These are phyloP conservation scores for Perognathus longimembris DNA, from an alignment of 2,113 vertebrate species.

Conservation along the genomic window DNA sequence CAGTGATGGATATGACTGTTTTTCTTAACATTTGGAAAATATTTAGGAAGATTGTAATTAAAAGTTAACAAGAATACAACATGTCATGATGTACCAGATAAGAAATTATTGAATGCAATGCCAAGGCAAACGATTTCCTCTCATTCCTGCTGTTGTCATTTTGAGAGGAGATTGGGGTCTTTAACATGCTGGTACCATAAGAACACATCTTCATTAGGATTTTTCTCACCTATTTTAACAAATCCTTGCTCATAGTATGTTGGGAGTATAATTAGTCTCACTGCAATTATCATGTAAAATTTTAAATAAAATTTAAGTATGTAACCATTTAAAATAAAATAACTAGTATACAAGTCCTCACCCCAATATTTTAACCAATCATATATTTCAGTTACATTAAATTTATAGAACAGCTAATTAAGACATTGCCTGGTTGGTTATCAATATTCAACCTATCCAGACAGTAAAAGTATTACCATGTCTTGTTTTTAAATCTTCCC, in stretches of 20 bases:
- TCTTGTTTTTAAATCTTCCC: background rate
- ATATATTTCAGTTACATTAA: background rate
- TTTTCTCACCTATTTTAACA: background rate
- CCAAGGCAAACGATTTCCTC: background rate
- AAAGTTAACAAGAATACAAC: background rate
- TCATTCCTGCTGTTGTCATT: background rate
- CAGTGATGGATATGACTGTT: background rate
- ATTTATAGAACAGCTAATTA: background rate
- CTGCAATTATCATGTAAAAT: background rate
- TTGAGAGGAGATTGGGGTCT: background rate
- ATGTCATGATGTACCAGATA: background rate
- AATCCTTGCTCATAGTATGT: background rate
- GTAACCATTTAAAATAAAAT: background rate
- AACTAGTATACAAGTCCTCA: background rate
- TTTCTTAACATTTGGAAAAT: conserved; percentile 1
- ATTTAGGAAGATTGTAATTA: background rate
- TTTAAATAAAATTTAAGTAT: background rate
- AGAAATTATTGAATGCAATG: background rate
- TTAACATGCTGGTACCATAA: background rate
- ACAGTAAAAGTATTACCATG: background rate
- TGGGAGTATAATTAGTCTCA: background rate
- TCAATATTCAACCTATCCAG: background rate
- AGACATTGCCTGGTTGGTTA: background rate
- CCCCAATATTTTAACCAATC: background rate
- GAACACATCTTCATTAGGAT: background rate